Percentiles rank a stretch among this genome's conserved stretches.
Conservation (phyloP, 2,797 vertebrate genomes). For the Thaleichthys pacificus region DNA sequence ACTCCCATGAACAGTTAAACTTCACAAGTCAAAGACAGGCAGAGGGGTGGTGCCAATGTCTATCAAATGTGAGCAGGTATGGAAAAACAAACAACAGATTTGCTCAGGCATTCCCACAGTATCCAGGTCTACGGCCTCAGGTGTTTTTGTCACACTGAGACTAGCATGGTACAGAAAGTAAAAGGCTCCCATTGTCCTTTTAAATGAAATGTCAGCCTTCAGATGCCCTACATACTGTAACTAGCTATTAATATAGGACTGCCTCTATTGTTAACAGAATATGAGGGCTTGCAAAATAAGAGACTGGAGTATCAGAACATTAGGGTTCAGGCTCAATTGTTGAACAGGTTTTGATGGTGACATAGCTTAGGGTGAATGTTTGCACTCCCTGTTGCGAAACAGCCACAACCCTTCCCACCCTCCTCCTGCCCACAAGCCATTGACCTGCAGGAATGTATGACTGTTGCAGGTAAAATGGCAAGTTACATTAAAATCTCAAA, state of each 20-base stretch:
- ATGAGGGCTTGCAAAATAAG: neutral
- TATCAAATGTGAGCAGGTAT: neutral
- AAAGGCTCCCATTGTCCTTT: constrained; percentile 28
- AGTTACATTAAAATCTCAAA: neutral
- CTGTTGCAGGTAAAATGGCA: neutral
- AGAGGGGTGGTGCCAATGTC: neutral
- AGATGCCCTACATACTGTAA: constrained; percentile 42
- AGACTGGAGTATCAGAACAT: too few species aligned
- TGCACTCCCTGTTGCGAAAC: constrained; percentile 75
- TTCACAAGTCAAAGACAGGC: neutral
- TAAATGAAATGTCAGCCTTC: constrained; percentile 41
- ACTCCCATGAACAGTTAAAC: neutral
- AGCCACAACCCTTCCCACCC: constrained; percentile 36
- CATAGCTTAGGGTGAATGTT: constrained; percentile 66
- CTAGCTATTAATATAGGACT: constrained; percentile 23
- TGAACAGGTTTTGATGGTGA: constrained; percentile 66
- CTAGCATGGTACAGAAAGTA: neutral
- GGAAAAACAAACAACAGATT: neutral
- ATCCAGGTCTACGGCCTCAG: too few species aligned
- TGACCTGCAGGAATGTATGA: constrained; percentile 59
- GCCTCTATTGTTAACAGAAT: constrained; percentile 7
- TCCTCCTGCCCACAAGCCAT: constrained; percentile 45
- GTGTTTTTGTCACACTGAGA: neutral
- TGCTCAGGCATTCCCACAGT: neutral
- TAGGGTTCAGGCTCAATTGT: constrained; percentile 14